These are phyloP conservation scores for Hylia prasina DNA, from an alignment of 2,113 vertebrate genomes.

Conservation along the genomic window DNA sequence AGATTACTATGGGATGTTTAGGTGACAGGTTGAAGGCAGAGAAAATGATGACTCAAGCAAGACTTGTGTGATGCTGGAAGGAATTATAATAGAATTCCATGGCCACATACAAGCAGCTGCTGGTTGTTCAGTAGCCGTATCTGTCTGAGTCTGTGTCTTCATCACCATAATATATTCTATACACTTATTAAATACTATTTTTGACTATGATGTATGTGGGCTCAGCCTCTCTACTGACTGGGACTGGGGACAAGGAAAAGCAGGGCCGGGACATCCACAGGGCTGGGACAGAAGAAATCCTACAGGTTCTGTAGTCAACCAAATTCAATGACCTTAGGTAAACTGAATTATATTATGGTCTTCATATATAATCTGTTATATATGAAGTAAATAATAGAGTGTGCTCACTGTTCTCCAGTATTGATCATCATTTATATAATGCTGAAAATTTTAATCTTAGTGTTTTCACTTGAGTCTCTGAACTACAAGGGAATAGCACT, in stretches of 20 bases:
- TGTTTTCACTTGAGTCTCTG: background rate
- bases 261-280: background rate
- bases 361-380: background rate
- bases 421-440: background rate
- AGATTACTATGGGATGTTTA: background rate
- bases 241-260: background rate
- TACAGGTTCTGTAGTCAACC: background rate
- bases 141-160: background rate
- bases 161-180: background rate
- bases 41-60: background rate
- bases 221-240: background rate
- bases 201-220: rapidly evolving
- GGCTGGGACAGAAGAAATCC: background rate
- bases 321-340: background rate
- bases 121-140: background rate
- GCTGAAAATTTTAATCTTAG: background rate
- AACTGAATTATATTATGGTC: background rate
- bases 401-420: background rate
- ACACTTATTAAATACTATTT: background rate
- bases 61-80: background rate
- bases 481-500: background rate
- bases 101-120: background rate
- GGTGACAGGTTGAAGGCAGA: background rate
- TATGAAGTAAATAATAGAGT: background rate
- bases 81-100: background rate